Conservation (phyloP, 2,888 invertebrate species). For the Dendrolimus houi region DNA sequence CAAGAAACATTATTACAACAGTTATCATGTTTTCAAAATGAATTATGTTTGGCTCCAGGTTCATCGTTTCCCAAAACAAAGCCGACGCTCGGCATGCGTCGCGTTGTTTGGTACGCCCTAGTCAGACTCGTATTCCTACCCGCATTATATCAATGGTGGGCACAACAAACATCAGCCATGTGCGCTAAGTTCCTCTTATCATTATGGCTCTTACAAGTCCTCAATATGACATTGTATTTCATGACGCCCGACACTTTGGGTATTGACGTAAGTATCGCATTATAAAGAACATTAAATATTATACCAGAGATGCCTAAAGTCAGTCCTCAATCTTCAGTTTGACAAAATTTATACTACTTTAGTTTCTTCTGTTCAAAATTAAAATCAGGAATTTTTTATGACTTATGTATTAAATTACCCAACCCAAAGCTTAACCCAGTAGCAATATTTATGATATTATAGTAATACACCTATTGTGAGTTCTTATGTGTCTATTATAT, state of each 20-base stretch:
- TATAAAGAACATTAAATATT: not conserved
- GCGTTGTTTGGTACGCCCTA: conserved; percentile 89
- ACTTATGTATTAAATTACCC: too few relatives aligned
- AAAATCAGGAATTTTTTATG: too few relatives aligned
- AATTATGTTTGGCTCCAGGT: conserved; percentile 67
- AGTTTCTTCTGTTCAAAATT: too few relatives aligned
- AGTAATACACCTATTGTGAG: too few relatives aligned
- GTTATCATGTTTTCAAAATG: too few relatives aligned
- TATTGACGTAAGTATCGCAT: conserved; percentile 62
- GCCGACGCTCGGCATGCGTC: conserved; percentile 92
- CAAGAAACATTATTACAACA: too few relatives aligned
- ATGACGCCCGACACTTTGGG: conserved; percentile 52
- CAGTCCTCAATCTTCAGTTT: not conserved
- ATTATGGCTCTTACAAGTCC: conserved; percentile 86
- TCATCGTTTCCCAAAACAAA: conserved; percentile 97
- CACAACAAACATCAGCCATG: conserved; percentile 87
- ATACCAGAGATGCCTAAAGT: not conserved
- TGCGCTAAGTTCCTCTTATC: conserved; percentile 84
- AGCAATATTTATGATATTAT: too few relatives aligned
- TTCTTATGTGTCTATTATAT: not conserved
- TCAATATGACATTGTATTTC: conserved; percentile 77
- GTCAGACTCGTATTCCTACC: conserved; percentile 90
- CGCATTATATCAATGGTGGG: conserved; percentile 92
- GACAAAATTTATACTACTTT: too few relatives aligned
- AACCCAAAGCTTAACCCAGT: too few relatives aligned